Base-by-base conservation (phyloP, 2,888 invertebrate genomes). In the Epinotia demarniana region DNA sequence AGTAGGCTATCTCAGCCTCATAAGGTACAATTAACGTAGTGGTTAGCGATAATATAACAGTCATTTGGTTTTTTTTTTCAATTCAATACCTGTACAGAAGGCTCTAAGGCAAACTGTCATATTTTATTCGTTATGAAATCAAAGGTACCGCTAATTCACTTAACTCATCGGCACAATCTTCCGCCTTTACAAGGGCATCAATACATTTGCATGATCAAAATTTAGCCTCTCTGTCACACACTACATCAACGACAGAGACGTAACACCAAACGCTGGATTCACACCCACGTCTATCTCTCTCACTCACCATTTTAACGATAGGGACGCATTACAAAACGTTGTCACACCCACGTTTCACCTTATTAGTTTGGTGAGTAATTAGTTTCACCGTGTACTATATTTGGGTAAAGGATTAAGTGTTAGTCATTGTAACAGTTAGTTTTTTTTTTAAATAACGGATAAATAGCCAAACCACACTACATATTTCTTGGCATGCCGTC, bases 351-450 rank as follows among this genome's bases (percentile, higher is more conserved):
- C 75, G 71, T 55, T 61, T 11, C 27, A 8, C 70, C 64, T 64
- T 66, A 69, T 69, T 66, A n/a, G 70, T 70, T 49, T 13, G 23
- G 57, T 71, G 53, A 75, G 71, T 75, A 75, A 75, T 75, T 75
- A 75, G 66, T 66, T 46, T 61, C 69, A 49, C 8, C 60, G 43
- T 55, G 23, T 62, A 53, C 71, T 75, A 39, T 66, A 71, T 75
- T 75, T 75, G 75, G 75, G 11, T 39, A 64, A 27, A 70, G 57
- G 46, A 64, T 64, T 60, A 39, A 8, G 46, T 9, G 49, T 70
- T 74, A 71, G 43, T 75, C 66, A 71, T 13, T 5, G 63, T 64
- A 39, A 27, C 43, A 62, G 46, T 63, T 9, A 18, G 61, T 39
- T 9, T 46, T 33, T 49, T n/a, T n/a, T n/a, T n/a, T n/a, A 68